Base-by-base conservation (phyloP, 2,888 invertebrate species). In the Phortica okadai region DNA sequence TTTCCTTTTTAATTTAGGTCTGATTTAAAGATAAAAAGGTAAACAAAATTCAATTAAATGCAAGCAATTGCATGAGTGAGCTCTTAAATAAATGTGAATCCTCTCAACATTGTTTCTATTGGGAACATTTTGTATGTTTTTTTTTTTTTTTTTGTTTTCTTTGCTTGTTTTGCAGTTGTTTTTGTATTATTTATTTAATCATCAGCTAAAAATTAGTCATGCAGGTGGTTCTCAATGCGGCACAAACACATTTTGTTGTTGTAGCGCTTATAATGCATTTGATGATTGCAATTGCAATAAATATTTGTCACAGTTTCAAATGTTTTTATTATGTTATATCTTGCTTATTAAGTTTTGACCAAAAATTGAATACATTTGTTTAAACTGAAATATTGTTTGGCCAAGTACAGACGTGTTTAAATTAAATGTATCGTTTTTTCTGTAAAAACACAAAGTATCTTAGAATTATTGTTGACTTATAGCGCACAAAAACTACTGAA, bases 171-270 rank as follows among this genome's bases (percentile, higher is more conserved):
- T 69, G 16, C 16, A 45, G 8, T 69, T 50, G 45, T 69, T 69
- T 2, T 69, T 45, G 45, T 69, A 56, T 44, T 69, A 44, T 69
- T 42, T 74, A n/a, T 33, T 45, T 56, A n/a, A 44, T 66, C 66
- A n/a, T 14, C 66, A 56, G 41, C 16, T 72, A 16, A 66, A 62
- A 75, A 81, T 81, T 80, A 82, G 80, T 82, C 83, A 81, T 79
- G 79, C 84, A 84, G 84, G 84, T 84, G 84, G 84, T 84, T 83
- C 74, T 50, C 50, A 14, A 50, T 50, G 50, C 50, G 50, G 50
- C 50, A 14, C 14, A 50, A 50, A 50, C 10, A 50, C 14, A 50
- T 14, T 50, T 50, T 50, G 10, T 50, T 50, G 50, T 50, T 50
- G 50, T 50, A 5, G 50, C 50, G 8, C 50, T 50, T 14, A 50